phyloP scores from a whole-genome alignment of 2,113 vertebrate genomes.

The human (Homo sapiens) region DNA sequence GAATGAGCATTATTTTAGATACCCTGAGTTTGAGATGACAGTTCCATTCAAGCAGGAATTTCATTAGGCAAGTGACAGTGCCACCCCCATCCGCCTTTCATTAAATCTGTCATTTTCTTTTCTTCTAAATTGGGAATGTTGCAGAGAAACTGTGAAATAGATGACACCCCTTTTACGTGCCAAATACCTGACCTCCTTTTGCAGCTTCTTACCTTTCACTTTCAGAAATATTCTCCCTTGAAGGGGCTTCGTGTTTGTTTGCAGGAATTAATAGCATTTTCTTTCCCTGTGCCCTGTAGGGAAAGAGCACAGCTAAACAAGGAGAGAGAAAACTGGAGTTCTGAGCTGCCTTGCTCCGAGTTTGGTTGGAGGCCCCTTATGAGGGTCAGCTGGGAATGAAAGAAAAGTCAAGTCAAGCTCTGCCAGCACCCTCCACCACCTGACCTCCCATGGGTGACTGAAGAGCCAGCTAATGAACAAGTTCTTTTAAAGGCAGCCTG shows the following conservation, averaged over 20 bases:
- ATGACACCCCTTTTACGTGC: not conserved
- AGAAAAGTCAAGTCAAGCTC: slow-evolving; percentile 7
- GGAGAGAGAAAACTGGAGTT: not conserved
- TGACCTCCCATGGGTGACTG: not conserved
- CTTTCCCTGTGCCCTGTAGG: not conserved
- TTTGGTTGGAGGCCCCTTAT: not conserved
- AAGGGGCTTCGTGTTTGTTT: slow-evolving; percentile 33
- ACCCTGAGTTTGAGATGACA: slow-evolving; percentile 44
- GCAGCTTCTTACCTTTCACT: slow-evolving; percentile 48
- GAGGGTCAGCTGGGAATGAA: not conserved
- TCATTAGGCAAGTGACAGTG: slow-evolving; percentile 34
- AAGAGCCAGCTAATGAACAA: slow-evolving; percentile 38
- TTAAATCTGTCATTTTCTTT: slow-evolving; percentile 60
- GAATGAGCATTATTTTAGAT: not conserved
- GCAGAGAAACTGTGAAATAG: slow-evolving; percentile 40
- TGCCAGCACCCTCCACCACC: not conserved
- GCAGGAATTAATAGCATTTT: slow-evolving; percentile 49
- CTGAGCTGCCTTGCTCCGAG: not conserved
- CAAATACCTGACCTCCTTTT: slow-evolving; percentile 50
- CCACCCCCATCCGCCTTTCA: not conserved
- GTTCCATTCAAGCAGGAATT: slow-evolving; percentile 48
- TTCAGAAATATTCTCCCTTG: slow-evolving; percentile 12
- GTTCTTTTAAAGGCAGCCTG: slow-evolving; percentile 59
- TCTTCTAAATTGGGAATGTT: slow-evolving; percentile 59
- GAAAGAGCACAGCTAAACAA: not conserved